These are phyloP conservation scores for Drosophila lutescens DNA, from an alignment of 2,888 invertebrate genomes.

Conservation along the genomic window DNA sequence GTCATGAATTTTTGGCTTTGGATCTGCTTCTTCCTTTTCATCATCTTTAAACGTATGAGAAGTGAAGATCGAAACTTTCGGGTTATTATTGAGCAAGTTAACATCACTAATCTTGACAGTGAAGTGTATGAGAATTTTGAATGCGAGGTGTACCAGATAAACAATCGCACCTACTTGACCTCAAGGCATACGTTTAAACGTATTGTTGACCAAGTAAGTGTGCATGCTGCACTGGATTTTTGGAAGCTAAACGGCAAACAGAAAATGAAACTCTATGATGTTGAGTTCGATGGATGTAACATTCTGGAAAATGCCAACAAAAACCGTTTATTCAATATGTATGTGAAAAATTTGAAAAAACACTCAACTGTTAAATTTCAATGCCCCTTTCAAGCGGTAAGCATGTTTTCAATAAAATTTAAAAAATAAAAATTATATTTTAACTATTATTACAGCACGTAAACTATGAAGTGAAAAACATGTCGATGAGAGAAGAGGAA, in stretches of 20 bases:
- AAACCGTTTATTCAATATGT: constrained; percentile 24
- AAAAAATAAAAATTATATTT: background rate
- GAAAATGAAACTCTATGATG: constrained; percentile 19
- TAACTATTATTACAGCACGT: constrained; percentile 9
- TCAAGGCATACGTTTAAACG: constrained; percentile 11
- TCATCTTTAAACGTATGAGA: background rate
- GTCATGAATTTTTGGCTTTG: constrained; percentile 18
- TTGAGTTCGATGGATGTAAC: constrained; percentile 19
- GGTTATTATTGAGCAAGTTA: constrained; percentile 30
- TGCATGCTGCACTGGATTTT: constrained; percentile 20
- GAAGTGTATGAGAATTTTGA: constrained; percentile 24
- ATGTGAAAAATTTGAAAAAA: constrained; percentile 1
- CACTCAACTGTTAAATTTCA: constrained; percentile 14
- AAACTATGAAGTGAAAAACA: constrained; percentile 4
- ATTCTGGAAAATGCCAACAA: constrained; percentile 16
- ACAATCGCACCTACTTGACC: constrained; percentile 45
- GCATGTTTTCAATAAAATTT: background rate
- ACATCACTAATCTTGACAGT: constrained; percentile 8
- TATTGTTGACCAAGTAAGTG: constrained; percentile 3
- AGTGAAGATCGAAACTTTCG: constrained; percentile 23
- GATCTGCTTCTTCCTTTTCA: background rate
- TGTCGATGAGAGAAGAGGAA: constrained; percentile 24
- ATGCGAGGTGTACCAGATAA: constrained; percentile 11
- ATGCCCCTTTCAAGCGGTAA: constrained; percentile 29
- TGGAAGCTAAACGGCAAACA: constrained; percentile 13